Percentiles rank a stretch among this genome's conserved stretches.
These are phyloP conservation scores for Aplocera efformata DNA, from an alignment of 2,888 invertebrate genomes.

Conservation along the genomic window DNA sequence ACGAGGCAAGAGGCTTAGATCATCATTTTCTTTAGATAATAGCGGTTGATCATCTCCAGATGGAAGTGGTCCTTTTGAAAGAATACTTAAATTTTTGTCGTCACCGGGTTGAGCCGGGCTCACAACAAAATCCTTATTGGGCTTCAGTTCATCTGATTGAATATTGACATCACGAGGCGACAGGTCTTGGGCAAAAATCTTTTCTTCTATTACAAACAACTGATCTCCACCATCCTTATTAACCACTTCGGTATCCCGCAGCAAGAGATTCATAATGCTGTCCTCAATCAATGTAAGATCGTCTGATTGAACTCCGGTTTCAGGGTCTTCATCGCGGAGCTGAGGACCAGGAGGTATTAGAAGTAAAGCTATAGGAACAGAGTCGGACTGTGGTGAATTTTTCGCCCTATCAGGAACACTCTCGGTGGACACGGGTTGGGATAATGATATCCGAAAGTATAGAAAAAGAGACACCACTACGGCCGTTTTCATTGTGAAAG, in stretches of 20 bases:
- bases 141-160: too few relatives aligned
- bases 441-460: constrained; percentile 7
- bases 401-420: constrained; percentile 4
- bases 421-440: constrained; percentile 7
- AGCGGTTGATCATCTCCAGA: background rate
- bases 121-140: too few relatives aligned
- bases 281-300: constrained; percentile 7
- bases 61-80: background rate
- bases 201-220: too few relatives aligned
- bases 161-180: too few relatives aligned
- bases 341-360: constrained; percentile 10
- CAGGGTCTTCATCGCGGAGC: constrained; percentile 5
- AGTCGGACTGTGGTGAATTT: constrained; percentile 3
- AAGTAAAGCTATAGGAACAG: constrained; percentile 15
- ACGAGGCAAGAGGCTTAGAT: background rate
- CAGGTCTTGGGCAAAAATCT: too few relatives aligned
- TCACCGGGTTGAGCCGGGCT: background rate
- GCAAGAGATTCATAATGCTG: constrained; percentile 2
- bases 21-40: background rate
- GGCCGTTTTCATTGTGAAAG: constrained; percentile 18
- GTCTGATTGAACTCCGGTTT: constrained; percentile 1
- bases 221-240: too few relatives aligned
- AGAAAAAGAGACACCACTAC: constrained; percentile 15
- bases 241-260: background rate
- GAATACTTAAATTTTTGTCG: background rate